Evolutionary conservation across 2,113 vertebrate genomes (phyloP).

Genomic region (Ammodytes marinus): DNA sequence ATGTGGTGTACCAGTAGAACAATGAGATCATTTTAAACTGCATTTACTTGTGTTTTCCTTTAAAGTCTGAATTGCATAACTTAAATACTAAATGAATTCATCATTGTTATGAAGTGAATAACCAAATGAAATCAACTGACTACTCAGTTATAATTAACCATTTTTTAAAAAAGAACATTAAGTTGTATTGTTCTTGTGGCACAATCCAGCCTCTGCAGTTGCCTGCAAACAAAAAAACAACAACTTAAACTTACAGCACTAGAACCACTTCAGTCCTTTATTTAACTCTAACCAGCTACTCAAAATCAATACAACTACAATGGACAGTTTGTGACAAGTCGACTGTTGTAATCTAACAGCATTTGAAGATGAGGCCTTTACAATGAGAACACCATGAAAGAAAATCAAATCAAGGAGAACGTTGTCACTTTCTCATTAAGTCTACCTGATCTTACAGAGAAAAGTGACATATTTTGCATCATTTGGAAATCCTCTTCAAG

Average conservation of each 20-base stretch:
- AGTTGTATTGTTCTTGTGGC: slow-evolving; percentile 13
- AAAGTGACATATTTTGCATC: not conserved
- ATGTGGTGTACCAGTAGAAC: slow-evolving; percentile 33
- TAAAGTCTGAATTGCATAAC: not conserved
- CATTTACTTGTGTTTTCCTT: slow-evolving; percentile 1
- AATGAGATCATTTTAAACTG: not conserved
- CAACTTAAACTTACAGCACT: slow-evolving; percentile 7
- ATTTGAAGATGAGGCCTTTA: slow-evolving; percentile 22
- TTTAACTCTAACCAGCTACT: slow-evolving; percentile 17
- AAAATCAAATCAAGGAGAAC: slow-evolving; percentile 52
- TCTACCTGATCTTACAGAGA: not conserved
- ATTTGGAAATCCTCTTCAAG: slow-evolving; percentile 22
- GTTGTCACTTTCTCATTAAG: slow-evolving; percentile 13
- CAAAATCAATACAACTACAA: slow-evolving; percentile 31
- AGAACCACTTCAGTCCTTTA: slow-evolving; percentile 4
- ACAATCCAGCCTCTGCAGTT: slow-evolving; percentile 43
- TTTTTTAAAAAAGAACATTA: not conserved
- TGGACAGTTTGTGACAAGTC: slow-evolving; percentile 40
- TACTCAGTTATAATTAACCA: not conserved
- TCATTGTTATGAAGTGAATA: not conserved
- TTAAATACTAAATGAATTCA: not conserved
- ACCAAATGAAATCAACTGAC: not conserved
- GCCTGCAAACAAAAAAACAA: slow-evolving; percentile 13
- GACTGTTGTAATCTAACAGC: slow-evolving; percentile 19
- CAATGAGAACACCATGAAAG: slow-evolving; percentile 29